Conservation (phyloP, 2,797 vertebrate species). For the Parotocinclus haroldoi region DNA sequence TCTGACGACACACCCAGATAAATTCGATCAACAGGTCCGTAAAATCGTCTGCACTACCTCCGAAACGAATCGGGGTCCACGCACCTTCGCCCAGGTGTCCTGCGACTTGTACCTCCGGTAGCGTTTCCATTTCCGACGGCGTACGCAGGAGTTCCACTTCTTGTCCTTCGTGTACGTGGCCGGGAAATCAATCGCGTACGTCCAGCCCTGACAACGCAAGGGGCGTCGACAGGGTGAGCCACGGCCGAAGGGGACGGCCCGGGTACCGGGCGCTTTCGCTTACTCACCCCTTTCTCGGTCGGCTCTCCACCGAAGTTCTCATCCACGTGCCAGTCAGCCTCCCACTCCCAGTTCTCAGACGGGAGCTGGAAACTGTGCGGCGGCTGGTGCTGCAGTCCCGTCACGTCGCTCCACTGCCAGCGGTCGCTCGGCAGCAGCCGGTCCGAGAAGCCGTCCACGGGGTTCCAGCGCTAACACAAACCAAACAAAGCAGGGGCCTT, state of each 20-base stretch:
- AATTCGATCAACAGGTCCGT: background rate
- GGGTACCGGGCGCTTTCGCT: background rate
- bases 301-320: conserved; percentile 93
- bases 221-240: conserved; percentile 57
- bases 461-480: conserved; percentile 88
- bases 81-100: conserved; percentile 85
- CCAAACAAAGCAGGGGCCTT: background rate
- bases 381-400: conserved; percentile 84
- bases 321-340: conserved; percentile 92
- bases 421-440: conserved; percentile 92
- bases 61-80: background rate
- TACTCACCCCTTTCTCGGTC: conserved; percentile 90
- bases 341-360: conserved; percentile 94
- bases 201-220: conserved; percentile 95
- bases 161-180: conserved; percentile 93
- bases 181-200: conserved; percentile 92
- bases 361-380: conserved; percentile 80
- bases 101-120: conserved; percentile 90
- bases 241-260: background rate
- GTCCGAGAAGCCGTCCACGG: conserved; percentile 90
- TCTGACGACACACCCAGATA: conserved; percentile 65
- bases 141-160: conserved; percentile 96
- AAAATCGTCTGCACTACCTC: no score
- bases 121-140: conserved; percentile 89
- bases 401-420: conserved; percentile 95